Evolutionary conservation across 2,113 vertebrate genomes (phyloP), one percentile per base, ranked within the genome.

Genomic region (Psophia crepitans): DNA sequence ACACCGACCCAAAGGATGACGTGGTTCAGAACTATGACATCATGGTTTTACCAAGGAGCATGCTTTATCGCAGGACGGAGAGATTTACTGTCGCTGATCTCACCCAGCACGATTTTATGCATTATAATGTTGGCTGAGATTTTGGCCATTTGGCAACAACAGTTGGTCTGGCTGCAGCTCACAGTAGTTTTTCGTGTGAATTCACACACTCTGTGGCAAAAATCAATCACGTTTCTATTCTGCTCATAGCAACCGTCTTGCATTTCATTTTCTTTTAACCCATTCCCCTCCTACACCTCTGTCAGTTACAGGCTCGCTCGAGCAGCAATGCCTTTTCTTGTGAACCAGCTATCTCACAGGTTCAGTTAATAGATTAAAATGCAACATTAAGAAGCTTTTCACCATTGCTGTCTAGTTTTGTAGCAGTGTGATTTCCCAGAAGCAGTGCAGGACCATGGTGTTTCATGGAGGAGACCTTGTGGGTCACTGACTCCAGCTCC

Each of bases 131-230:
- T 93, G 95, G 94, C 91, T 84, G 95, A 54, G 89, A 54, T 89
- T 76, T 58, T 46, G 86, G 77, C 95, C 95, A 94, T 96, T 96
- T 96, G 94, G 95, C 95, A 93, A 37, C 1, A 4, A 76, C 97
- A 97, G 91, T 91, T 96, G 96, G 84, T 95, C 87, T 92, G 91
- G 75, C 89, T 94, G 87, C 89, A 87, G 84, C 84, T 91, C 70
- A 2, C 77, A 49, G 89, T 6, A 79, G 84, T 65, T 91, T 89
- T 73, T 90, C 28, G 6, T 76, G 65, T 65, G 94, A 96, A 96
- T 97, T 96, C 60, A 4, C 95, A 92, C 86, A 33, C 77, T 82
- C 68, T 30, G 57, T 91, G 89, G 81, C 87, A 94, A 94, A 84
- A 94, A 87, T 87, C 91, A 84, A 68, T 94, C 93, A 73, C 5